Conservation (phyloP, 2,888 invertebrate species). For the Erebia palarica region DNA sequence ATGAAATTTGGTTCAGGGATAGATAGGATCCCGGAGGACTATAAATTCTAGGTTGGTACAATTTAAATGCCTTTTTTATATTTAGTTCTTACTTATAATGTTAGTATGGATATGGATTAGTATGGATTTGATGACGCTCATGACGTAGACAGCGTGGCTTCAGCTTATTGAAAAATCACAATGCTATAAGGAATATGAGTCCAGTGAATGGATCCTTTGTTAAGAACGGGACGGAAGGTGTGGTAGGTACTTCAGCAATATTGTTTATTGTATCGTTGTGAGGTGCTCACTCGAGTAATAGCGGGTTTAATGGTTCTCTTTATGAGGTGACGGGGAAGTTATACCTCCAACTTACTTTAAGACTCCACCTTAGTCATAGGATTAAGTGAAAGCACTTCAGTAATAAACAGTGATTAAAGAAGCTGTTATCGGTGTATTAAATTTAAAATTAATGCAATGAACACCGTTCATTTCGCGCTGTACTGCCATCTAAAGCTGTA, state of each 20-base stretch:
- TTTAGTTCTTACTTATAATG: no score
- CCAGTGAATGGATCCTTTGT: neutral
- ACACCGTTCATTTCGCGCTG: neutral
- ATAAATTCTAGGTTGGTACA: no score
- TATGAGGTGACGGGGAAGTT: constrained; percentile 20
- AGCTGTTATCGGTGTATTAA: neutral
- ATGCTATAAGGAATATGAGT: no score
- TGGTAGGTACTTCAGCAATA: constrained; percentile 3
- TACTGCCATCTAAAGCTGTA: neutral
- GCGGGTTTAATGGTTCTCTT: constrained; percentile 19
- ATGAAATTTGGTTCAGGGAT: no score
- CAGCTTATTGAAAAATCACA: no score
- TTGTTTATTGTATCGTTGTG: constrained; percentile 16
- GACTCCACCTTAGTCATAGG: constrained; percentile 10
- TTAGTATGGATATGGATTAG: no score
- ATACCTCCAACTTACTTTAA: constrained; percentile 16
- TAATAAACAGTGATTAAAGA: constrained; percentile 6
- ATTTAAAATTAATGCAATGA: neutral
- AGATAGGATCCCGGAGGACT: no score
- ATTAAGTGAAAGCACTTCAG: constrained; percentile 6
- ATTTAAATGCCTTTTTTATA: no score
- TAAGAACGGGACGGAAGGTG: constrained; percentile 2
- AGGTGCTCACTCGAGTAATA: constrained; percentile 10
- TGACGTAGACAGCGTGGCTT: no score
- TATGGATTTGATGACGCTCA: no score